Evolutionary conservation across 2,888 invertebrate species (phyloP), one percentile per base, ranked within the genome.

Genomic region (Monoplex corrugatus): DNA sequence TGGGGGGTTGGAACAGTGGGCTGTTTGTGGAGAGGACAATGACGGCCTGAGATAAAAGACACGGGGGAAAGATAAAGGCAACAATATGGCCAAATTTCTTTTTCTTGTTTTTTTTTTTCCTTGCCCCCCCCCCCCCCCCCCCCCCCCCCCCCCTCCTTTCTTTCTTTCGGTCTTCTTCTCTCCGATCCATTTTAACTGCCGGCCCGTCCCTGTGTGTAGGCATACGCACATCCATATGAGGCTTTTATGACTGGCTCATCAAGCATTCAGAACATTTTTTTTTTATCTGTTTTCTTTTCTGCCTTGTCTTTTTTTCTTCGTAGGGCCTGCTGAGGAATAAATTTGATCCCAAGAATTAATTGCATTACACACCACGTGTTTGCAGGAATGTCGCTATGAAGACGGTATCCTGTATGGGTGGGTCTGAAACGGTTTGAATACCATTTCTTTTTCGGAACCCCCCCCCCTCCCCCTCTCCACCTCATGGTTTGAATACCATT

Each of bases 331-430:
- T 23, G 75, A 72, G 35, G 72, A 75, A 43, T 78, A 78, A 40
- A 78, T 43, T 43, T 78, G 78, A 78, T 78, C 78, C 78, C 28
- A 5, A 8, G 78, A 78, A 78, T 78, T 78, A 78, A 78, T 78
- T 78, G 43, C 78, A 43, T 28, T 43, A 3, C 78, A 78, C 78
- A 40, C 43, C 43, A 78, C 8, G 40, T 8, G 78, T 78, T 43
- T 40, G 78, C 23, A 43, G 78, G 78, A 78, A 78, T 78, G 78
- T 40, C 2, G 38, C n/a, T n/a, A n/a, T n/a, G n/a, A n/a, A n/a
- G n/a, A n/a, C n/a, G n/a, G n/a, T n/a, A n/a, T n/a, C n/a, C n/a
- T n/a, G n/a, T n/a, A n/a, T n/a, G n/a, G n/a, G n/a, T n/a, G n/a
- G n/a, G n/a, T n/a, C n/a, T n/a, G n/a, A n/a, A n/a, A n/a, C n/a